These are phyloP conservation scores for Dipodomys ordii DNA, from an alignment of 2,113 vertebrate species.

Conservation along the genomic window DNA sequence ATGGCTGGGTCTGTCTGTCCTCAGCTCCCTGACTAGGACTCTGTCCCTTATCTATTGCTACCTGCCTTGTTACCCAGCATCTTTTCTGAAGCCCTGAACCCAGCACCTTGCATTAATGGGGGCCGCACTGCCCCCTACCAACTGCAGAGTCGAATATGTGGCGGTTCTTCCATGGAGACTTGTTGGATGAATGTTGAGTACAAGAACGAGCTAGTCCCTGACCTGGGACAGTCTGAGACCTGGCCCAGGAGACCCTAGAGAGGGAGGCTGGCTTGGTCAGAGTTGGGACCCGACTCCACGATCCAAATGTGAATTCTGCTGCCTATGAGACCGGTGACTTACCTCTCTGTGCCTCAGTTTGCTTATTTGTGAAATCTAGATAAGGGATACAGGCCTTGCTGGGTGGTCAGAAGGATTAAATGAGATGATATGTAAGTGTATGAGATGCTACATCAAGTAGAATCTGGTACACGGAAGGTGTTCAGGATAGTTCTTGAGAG, in stretches of 20 bases:
- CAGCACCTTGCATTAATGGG: fast-evolving
- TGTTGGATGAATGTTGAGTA: neutral
- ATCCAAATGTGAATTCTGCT: neutral
- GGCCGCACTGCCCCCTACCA: fast-evolving
- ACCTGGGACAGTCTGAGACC: neutral
- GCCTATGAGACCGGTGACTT: fast-evolving
- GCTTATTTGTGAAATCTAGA: neutral
- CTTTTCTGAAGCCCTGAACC: neutral
- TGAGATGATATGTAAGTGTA: neutral
- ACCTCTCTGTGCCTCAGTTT: neutral
- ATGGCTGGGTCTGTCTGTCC: neutral
- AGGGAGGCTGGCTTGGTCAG: neutral
- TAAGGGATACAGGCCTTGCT: neutral
- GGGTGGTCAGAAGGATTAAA: neutral
- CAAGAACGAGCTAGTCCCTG: neutral
- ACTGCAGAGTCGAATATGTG: neutral
- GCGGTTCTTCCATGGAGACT: neutral
- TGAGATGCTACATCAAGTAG: too few relatives aligned
- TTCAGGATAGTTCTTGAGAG: neutral
- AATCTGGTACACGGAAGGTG: neutral
- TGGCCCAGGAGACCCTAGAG: neutral
- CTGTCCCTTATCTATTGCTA: neutral
- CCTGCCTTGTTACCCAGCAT: fast-evolving
- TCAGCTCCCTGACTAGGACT: neutral
- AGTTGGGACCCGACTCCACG: neutral